These are phyloP conservation scores for Lycia hirtaria DNA, from an alignment of 2,888 invertebrate genomes.

Conservation along the genomic window DNA sequence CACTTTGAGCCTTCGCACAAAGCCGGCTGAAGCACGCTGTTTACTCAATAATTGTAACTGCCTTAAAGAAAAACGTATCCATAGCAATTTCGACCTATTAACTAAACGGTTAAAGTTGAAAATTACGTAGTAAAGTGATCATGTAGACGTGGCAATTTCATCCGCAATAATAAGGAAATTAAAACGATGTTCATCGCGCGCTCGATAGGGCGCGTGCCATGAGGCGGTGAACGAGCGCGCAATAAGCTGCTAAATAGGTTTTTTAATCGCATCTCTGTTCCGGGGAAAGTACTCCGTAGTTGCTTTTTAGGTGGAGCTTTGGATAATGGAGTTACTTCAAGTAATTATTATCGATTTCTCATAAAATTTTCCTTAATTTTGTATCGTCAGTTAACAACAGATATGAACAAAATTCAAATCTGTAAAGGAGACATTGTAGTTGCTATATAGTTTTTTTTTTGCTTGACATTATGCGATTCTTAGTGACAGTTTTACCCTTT, in stretches of 20 bases:
- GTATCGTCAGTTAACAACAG: too few relatives aligned
- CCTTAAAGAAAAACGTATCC: not conserved
- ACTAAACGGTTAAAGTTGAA: not conserved
- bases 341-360: too few relatives aligned
- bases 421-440: too few relatives aligned
- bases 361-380: too few relatives aligned
- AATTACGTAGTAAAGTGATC: not conserved
- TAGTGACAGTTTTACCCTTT: too few relatives aligned
- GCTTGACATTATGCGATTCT: too few relatives aligned
- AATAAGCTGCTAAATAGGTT: constrained; percentile 28
- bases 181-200: constrained; percentile 33
- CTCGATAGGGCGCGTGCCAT: constrained; percentile 25
- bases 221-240: constrained; percentile 20
- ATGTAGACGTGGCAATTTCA: constrained; percentile 15
- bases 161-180: constrained; percentile 39
- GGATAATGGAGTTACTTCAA: too few relatives aligned
- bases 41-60: constrained; percentile 27
- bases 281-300: not conserved
- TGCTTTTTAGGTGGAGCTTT: too few relatives aligned
- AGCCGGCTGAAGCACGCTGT: constrained; percentile 20
- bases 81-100: constrained; percentile 1
- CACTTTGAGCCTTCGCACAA: constrained; percentile 15
- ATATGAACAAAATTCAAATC: too few relatives aligned
- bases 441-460: too few relatives aligned
- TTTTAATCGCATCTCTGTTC: constrained; percentile 25